Conservation (phyloP, 2,888 invertebrate species). For the Silvanus unidentatus region DNA sequence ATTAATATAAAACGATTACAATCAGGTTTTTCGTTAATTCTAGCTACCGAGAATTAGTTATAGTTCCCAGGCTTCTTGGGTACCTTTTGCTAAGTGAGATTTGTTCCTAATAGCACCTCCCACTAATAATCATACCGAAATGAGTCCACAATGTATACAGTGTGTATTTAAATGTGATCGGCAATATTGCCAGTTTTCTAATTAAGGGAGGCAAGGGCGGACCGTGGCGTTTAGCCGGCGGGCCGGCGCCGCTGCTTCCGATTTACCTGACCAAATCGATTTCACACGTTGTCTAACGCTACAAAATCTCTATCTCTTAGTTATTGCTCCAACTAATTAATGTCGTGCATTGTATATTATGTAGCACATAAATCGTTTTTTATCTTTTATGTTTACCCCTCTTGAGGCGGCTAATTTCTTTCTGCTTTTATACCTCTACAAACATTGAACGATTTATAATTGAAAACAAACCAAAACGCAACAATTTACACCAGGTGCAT, state of each 20-base stretch:
- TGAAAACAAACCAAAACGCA: conserved; percentile 12
- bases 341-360: conserved; percentile 24
- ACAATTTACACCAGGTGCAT: background rate
- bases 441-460: conserved; percentile 16
- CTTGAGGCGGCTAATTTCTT: conserved; percentile 1
- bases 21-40: background rate
- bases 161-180: conserved; percentile 31
- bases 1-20: no score
- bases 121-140: no score
- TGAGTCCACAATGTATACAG: conserved; percentile 7
- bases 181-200: conserved; percentile 33
- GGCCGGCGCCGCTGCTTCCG: conserved; percentile 40
- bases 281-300: conserved; percentile 37
- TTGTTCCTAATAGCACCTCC: background rate
- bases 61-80: background rate
- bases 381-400: conserved; percentile 7
- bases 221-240: conserved; percentile 34
- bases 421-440: conserved; percentile 1
- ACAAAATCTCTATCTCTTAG: conserved; percentile 24
- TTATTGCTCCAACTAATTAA: conserved; percentile 21
- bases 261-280: conserved; percentile 41
- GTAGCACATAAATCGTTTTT: conserved; percentile 26
- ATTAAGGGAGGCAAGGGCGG: conserved; percentile 36
- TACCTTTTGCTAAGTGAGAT: background rate
- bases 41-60: background rate